Conservation (phyloP, 2,797 vertebrate species). For the Coreius guichenoti region DNA sequence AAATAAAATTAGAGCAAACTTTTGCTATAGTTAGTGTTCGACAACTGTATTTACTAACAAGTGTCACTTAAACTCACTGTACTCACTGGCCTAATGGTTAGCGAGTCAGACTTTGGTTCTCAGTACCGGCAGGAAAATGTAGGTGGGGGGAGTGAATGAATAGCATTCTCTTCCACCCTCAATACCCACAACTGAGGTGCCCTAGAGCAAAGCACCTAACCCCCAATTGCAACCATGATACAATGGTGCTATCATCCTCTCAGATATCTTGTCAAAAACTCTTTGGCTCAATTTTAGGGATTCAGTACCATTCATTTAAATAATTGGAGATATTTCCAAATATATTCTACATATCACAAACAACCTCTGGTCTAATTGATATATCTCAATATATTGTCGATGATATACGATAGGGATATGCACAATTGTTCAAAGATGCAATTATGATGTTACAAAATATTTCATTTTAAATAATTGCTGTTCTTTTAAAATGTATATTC, state of each 20-base stretch:
- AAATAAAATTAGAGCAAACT: not conserved
- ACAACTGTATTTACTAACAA: not conserved
- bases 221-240: not conserved
- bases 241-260: not conserved
- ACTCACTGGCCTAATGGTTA: no score
- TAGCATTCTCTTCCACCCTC: not conserved
- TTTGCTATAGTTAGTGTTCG: not conserved
- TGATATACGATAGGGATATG: not conserved
- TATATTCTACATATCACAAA: not conserved
- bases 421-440: not conserved
- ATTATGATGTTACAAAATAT: not conserved
- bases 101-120: no score
- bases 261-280: no score
- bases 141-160: no score
- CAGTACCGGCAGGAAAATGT: no score
- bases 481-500: not conserved
- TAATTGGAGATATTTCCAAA: not conserved
- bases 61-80: not conserved
- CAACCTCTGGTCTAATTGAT: not conserved
- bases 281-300: not conserved
- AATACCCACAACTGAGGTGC: no score
- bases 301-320: not conserved
- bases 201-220: no score
- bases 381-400: not conserved
- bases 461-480: not conserved